Evolutionary conservation across 2,113 vertebrate genomes (phyloP), one percentile per base, ranked within the genome.

Genomic region (Sorex fumeus): DNA sequence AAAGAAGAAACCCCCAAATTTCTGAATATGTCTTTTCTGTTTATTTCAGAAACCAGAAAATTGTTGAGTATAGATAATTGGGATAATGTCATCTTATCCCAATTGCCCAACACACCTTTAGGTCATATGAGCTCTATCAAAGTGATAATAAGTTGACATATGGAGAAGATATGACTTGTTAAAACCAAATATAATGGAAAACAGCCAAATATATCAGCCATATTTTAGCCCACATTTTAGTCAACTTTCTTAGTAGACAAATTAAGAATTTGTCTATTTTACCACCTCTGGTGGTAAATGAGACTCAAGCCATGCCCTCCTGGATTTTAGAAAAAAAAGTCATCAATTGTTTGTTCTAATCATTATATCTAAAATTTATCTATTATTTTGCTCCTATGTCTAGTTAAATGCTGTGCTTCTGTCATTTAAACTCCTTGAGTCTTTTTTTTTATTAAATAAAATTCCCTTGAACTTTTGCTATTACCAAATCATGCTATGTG

Each of bases 151-250:
- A 74, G 57, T 45, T 45, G 34, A 36, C 18, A 66, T 21, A 50
- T 62, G 3, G 19, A 71, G 7, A 81, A 57, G 36, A 72, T 62
- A 43, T 53, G 36, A 34, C 27, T 88, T 81, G 80, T 84, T 32
- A 91, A 91, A 93, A 74, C 2, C 15, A 91, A 80, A 81, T 8
- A 67, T 64, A 28, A 62, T 0, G 2, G 81, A 69, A 40, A 78
- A 77, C 1, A 94, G 53, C 36, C 70, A 25, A 74, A 9, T 36
- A 93, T 0, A 47, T 3, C 43, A 28, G 32, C 34, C 40, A 77
- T 62, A 50, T 70, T 71, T 89, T 67, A 91, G 30, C 43, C 76
- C 40, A 53, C 60, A 89, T 91, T 45, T n/a, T n/a, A n/a, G n/a
- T n/a, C n/a, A n/a, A n/a, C n/a, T n/a, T n/a, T n/a, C n/a, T n/a